These are phyloP conservation scores for Hylyphantes graminicola DNA, from an alignment of 1,140 invertebrate genomes.

Conservation along the genomic window DNA sequence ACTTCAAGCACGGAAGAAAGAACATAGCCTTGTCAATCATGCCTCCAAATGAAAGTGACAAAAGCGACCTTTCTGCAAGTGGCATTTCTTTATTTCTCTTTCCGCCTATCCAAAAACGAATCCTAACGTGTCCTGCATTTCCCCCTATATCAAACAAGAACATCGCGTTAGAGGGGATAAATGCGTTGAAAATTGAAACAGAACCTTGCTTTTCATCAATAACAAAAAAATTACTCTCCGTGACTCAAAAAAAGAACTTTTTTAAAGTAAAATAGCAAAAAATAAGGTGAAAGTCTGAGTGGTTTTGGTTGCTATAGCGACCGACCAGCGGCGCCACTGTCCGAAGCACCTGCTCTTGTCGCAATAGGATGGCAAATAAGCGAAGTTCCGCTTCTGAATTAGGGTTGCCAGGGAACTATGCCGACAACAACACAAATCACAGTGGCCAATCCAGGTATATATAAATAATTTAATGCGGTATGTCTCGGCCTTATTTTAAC, in stretches of 20 bases:
- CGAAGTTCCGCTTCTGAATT: constrained; percentile 49
- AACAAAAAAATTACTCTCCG: constrained; percentile 14
- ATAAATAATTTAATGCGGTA: not conserved
- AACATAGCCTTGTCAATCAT: no score
- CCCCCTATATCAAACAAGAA: not conserved
- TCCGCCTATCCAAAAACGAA: not conserved
- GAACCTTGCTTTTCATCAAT: constrained; percentile 15
- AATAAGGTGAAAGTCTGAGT: constrained; percentile 38
- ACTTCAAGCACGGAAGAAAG: no score
- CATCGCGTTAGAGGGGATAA: constrained; percentile 7
- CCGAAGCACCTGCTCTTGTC: constrained; percentile 47
- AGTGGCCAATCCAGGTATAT: constrained; percentile 19
- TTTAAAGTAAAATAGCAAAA: constrained; percentile 13
- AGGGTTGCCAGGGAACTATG: constrained; percentile 19
- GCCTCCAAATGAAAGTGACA: no score
- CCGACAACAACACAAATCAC: not conserved
- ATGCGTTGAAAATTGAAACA: constrained; percentile 46
- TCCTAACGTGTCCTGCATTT: constrained; percentile 11
- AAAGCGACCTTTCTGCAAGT: no score
- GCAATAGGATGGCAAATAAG: constrained; percentile 51
- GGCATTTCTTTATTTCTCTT: no score
- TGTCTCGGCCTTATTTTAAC: not conserved
- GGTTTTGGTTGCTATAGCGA: constrained; percentile 35
- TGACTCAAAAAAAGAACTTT: constrained; percentile 20
- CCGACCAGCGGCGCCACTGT: constrained; percentile 41